Base-by-base conservation (phyloP, 2,888 invertebrate species). In the Philonicus albiceps region DNA sequence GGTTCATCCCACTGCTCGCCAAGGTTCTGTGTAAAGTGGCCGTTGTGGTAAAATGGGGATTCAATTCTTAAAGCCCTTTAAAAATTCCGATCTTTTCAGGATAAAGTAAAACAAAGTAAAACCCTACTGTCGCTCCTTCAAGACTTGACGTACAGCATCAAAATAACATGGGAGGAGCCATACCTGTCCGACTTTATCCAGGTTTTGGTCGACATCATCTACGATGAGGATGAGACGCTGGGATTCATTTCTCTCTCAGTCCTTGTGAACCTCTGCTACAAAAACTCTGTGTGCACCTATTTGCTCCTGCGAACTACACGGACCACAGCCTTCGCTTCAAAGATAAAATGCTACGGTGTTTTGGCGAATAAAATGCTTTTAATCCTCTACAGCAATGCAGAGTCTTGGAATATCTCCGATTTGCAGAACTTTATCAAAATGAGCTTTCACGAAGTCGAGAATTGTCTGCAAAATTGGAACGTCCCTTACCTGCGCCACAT, bases 81-180 rank as follows among this genome's bases (percentile, higher is more conserved):
- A 75, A 27, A 11, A 43, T 85, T 5, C 11, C 19, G 16, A 49
- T 43, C 11, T 30, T 86, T 40, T 16, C 11, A 89, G 87, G 92
- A 92, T 72, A 91, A 91, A 8, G 88, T 90, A 3, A 43, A 43
- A 43, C 40, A 43, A 43, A 43, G 40, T 43, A 43, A 43, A 16
- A 16, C 40, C 3, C 2, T 92, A 64, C 76, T 92, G 27, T 86
- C 89, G 0, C 89, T 92, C 30, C 81, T 92, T 37, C 92, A 96
- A 94, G 96, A 96, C 90, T 93, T 97, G 87, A 96, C 96, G 0
- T 96, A 96, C 89, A 96, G 96, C 37, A 95, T 96, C 22, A 95
- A 95, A 90, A 96, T 97, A 34, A 94, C 94, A 7, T 96, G 96
- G 96, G 96, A 96, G 90, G 96, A 96, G 89, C 95, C 96, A 0